Percentiles rank a stretch among this genome's conserved stretches.
Conservation (phyloP, 2,888 invertebrate species). For the Synanthedon formicaeformis region DNA sequence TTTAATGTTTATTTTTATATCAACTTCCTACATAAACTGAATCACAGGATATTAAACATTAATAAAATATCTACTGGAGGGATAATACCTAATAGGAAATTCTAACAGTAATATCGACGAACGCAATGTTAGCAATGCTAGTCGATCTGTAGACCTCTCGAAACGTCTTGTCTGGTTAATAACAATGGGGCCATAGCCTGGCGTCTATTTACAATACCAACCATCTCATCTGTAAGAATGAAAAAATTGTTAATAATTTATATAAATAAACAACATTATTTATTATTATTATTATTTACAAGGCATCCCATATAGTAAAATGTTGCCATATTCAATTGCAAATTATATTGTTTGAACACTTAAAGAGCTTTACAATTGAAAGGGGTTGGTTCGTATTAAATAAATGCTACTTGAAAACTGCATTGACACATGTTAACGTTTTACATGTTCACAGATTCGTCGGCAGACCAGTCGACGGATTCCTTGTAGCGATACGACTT, state of each 20-base stretch:
- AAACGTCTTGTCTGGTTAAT: conserved; percentile 44
- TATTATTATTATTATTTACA: no score
- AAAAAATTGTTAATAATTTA: no score
- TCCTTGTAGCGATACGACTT: conserved; percentile 5
- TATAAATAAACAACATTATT: no score
- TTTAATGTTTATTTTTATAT: no score
- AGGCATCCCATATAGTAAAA: not conserved
- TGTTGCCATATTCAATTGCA: conserved; percentile 30
- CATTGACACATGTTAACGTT: conserved; percentile 65
- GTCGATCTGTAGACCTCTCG: conserved; percentile 20
- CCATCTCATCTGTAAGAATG: no score
- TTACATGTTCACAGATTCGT: conserved; percentile 18
- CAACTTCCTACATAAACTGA: no score
- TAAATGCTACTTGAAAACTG: conserved; percentile 62
- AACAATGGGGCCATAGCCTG: conserved; percentile 10
- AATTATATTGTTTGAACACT: conserved; percentile 45
- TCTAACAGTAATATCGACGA: conserved; percentile 1
- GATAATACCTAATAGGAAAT: no score
- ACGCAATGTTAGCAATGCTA: conserved; percentile 35
- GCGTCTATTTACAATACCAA: no score
- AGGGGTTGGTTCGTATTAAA: conserved; percentile 58
- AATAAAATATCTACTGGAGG: no score
- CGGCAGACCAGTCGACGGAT: conserved; percentile 16
- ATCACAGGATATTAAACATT: no score
- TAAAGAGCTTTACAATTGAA: conserved; percentile 29